Conservation (phyloP, 2,113 vertebrate species). For the Synodontis membranacea region DNA sequence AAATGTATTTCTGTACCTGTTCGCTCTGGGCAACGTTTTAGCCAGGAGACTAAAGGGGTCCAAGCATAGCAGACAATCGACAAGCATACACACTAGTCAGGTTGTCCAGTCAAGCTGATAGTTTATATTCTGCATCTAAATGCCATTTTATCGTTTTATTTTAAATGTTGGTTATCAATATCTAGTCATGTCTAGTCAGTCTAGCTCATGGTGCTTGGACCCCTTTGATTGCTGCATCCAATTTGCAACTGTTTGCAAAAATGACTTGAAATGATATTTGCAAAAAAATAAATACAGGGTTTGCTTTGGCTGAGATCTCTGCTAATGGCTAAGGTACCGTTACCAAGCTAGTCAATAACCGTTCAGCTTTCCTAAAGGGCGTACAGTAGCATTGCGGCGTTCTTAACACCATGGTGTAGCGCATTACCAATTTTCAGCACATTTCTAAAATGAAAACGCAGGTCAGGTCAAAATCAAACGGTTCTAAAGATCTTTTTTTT, state of each 20-base stretch:
- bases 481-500: not conserved
- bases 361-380: not conserved
- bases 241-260: not conserved
- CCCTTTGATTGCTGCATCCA: not conserved
- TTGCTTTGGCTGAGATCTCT: not conserved
- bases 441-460: constrained; percentile 4
- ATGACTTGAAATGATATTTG: too few relatives aligned
- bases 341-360: not conserved
- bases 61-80: not conserved
- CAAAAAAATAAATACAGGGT: too few relatives aligned
- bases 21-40: not conserved
- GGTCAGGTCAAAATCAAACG: not conserved
- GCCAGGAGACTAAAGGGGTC: not conserved
- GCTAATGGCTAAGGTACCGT: not conserved
- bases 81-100: not conserved
- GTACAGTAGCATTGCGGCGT: not conserved
- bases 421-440: not conserved
- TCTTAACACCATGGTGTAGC: not conserved
- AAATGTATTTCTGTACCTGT: not conserved
- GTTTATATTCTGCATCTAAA: not conserved
- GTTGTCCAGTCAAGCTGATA: not conserved
- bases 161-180: not conserved
- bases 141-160: not conserved
- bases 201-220: not conserved
- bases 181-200: not conserved